Conservation (phyloP, 2,888 invertebrate genomes). For the Ornithoptera priamus region DNA sequence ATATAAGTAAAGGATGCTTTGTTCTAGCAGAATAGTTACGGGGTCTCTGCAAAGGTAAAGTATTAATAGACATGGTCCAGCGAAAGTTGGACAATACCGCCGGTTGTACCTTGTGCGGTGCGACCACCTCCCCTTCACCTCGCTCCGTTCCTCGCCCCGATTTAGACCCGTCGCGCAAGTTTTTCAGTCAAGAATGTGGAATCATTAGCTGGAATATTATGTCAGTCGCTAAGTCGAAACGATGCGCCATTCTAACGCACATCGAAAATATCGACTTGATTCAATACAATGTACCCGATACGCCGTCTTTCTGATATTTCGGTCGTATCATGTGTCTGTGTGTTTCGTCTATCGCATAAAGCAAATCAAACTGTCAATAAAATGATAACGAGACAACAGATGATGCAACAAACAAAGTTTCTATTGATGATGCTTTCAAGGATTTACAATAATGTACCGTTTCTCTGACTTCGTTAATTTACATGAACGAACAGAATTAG, state of each 20-base stretch:
- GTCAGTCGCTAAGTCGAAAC: constrained; percentile 28
- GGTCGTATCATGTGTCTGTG: background rate
- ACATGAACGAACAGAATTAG: background rate
- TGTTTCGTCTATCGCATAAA: background rate
- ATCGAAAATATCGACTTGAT: constrained; percentile 8
- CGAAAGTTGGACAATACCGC: constrained; percentile 36
- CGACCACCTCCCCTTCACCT: constrained; percentile 12
- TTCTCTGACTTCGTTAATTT: background rate
- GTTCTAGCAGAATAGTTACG: too few relatives aligned
- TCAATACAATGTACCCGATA: constrained; percentile 7
- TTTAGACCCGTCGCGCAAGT: constrained; percentile 35
- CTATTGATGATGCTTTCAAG: background rate
- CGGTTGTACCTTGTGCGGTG: constrained; percentile 25
- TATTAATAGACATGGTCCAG: constrained; percentile 28
- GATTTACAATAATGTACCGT: background rate
- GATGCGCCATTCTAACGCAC: background rate
- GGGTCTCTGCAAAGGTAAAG: background rate
- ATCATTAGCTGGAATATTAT: constrained; percentile 34
- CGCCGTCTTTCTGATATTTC: too few relatives aligned
- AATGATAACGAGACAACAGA: too few relatives aligned
- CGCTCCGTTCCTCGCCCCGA: background rate
- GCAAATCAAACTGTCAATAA: too few relatives aligned
- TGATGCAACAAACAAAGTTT: too few relatives aligned
- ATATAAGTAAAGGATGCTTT: too few relatives aligned
- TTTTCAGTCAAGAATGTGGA: constrained; percentile 40